Base-by-base conservation (phyloP, 2,888 invertebrate genomes). In the Acronicta aceris region DNA sequence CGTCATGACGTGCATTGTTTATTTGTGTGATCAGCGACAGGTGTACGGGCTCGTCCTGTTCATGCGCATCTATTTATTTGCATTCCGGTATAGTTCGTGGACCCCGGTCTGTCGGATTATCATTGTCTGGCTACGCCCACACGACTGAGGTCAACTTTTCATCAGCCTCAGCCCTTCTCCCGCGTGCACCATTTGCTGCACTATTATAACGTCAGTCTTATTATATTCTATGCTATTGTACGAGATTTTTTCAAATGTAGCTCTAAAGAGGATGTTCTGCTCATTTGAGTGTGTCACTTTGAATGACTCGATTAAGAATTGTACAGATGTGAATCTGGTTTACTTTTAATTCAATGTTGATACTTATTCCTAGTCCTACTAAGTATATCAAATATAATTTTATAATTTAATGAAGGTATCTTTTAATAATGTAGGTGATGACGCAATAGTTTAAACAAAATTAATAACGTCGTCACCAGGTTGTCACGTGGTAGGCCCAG, bases 21-120 rank as follows among this genome's bases (percentile, higher is more conserved):
- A 89, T 89, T 88, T 87, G 89, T 78, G 61, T 85, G 87, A 89
- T 90, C 86, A 84, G 77, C 84, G 88, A 87, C 93, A 93, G 94
- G 93, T 94, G 93, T 88, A 85, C 85, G 80, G 81, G 85, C 85
- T 86, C 90, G 87, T 90, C 92, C 91, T 92, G 91, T 90, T 89
- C 89, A 89, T 89, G 82, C 85, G 86, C 86, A 89, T 88, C 86
- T 90, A 92, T 92, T 92, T 94, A 91, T 93, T 94, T 93, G 93
- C 93, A 92, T 93, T 89, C 93, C 93, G 81, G 85, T 84, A 83
- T 86, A 89, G 93, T 92, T 93, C 93, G 89, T 89, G 88, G 88
- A 92, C 92, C 92, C 84, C 86, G 81, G 78, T 69, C 77, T 80
- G 82, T 81, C 74, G 81, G 86, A 88, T 91, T 88, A 87, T 86